Evolutionary conservation across 2,113 vertebrate genomes (phyloP).

Genomic region (Anarrhichthys ocellatus): DNA sequence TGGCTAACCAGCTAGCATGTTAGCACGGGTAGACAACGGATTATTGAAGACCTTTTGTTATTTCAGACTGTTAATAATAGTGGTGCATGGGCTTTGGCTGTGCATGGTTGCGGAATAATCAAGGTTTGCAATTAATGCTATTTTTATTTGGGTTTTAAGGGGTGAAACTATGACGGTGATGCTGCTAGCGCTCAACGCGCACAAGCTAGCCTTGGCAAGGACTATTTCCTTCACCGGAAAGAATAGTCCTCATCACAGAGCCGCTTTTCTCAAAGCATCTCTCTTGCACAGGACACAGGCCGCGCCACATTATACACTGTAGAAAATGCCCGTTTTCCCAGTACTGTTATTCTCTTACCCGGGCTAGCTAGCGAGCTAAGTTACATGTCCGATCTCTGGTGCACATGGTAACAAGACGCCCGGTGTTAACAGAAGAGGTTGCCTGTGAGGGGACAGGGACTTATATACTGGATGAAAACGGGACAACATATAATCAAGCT

Average conservation of each 20-base stretch:
- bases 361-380: background rate
- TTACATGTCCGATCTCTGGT: background rate
- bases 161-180: background rate
- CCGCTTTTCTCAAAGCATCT: fast-evolving
- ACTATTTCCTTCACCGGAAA: conserved; percentile 38
- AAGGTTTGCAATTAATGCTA: background rate
- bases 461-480: background rate
- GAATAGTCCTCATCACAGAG: background rate
- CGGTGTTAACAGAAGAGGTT: background rate
- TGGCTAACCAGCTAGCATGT: conserved; percentile 62
- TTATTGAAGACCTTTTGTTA: background rate
- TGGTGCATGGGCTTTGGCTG: fast-evolving
- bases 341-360: background rate
- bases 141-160: background rate
- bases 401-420: conserved; percentile 28
- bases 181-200: conserved; percentile 9
- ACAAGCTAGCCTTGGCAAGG: conserved; percentile 19
- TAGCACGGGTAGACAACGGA: conserved; percentile 1
- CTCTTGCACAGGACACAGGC: background rate
- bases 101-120: background rate
- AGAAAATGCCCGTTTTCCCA: no score
- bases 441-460: background rate
- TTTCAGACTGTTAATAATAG: background rate
- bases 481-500: background rate
- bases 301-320: background rate